Base-by-base conservation (phyloP, 2,888 invertebrate genomes). In the Schizaphis graminum region DNA sequence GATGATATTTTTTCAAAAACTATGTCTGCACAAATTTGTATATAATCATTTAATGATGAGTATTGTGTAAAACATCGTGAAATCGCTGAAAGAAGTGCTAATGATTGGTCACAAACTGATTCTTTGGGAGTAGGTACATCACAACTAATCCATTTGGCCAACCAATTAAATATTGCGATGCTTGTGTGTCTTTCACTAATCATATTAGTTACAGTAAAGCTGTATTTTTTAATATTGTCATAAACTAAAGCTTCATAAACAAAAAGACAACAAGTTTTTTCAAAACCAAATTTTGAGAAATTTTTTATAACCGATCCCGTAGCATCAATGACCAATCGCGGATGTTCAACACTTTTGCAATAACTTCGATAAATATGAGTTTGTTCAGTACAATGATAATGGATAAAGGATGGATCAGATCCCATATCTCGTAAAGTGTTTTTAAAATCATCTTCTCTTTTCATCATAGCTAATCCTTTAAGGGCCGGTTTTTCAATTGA, bases 11-110 rank as follows among this genome's bases (percentile, higher is more conserved):
- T 47, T 86, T 47, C 24, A 86, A 86, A 86, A 44, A 86, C 28
- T 44, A 86, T 44, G 47, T 86, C 86, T 44, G 44, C 86, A 86
- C 86, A 86, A 41, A 86, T 35, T 44, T 86, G 0, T 26, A 41
- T 13, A 86, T 86, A 86, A 26, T 86, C 35, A 21, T 86, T 41
- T 44, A 86, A 93, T 86, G n/a, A 91, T 94, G 86, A 44, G 24
- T 86, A 86, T 10, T 86, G 86, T 56, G n/a, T 57, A 44, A 44
- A 84, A 57, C 28, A 49, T 41, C 28, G 89, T 56, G 44, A 21
- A 89, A 56, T 93, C 41, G 28, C 49, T 90, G n/a, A 61, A 57
- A 89, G n/a, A 35, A 89, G 53, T 28, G 89, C 57, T 49, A 89
- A 24, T 35, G 56, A 67, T 67, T 67, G 67, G 11, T 67, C 67